Conservation (phyloP, 2,797 vertebrate genomes). For the Bradypus variegatus region DNA sequence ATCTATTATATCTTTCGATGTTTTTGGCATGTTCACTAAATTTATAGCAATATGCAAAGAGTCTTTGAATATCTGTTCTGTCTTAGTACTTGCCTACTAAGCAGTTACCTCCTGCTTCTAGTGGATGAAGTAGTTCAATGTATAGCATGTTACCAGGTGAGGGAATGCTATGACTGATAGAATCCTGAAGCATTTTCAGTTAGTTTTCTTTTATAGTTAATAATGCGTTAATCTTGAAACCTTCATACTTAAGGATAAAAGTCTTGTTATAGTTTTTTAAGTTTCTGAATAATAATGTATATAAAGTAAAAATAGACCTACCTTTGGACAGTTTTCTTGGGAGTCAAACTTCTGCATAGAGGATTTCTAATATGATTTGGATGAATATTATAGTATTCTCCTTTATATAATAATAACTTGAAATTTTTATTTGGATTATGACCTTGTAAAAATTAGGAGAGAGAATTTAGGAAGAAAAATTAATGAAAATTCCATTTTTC, state of each 20-base stretch:
- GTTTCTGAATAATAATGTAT: background rate
- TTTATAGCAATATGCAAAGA: background rate
- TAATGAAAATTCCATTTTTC: conserved; percentile 46
- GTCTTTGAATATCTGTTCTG: background rate
- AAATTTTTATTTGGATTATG: conserved; percentile 44
- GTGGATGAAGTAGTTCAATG: background rate
- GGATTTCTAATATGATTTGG: background rate
- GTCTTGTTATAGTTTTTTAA: background rate
- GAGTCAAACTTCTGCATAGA: conserved; percentile 17
- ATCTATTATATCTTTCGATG: background rate
- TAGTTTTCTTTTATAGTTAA: background rate
- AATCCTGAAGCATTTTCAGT: background rate
- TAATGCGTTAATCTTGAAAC: background rate
- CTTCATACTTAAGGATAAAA: background rate
- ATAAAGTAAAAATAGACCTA: conserved; percentile 9
- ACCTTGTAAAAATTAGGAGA: conserved; percentile 46
- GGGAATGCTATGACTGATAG: background rate
- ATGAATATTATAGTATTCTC: background rate
- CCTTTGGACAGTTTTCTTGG: background rate
- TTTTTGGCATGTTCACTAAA: background rate
- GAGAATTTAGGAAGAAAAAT: conserved; percentile 35
- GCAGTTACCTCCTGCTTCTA: background rate
- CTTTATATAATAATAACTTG: conserved; percentile 25
- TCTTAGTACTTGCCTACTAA: background rate
- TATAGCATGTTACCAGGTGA: background rate